Evolutionary conservation across 2,113 vertebrate species (phyloP).

Genomic region (Psittacula cyanocephala): DNA sequence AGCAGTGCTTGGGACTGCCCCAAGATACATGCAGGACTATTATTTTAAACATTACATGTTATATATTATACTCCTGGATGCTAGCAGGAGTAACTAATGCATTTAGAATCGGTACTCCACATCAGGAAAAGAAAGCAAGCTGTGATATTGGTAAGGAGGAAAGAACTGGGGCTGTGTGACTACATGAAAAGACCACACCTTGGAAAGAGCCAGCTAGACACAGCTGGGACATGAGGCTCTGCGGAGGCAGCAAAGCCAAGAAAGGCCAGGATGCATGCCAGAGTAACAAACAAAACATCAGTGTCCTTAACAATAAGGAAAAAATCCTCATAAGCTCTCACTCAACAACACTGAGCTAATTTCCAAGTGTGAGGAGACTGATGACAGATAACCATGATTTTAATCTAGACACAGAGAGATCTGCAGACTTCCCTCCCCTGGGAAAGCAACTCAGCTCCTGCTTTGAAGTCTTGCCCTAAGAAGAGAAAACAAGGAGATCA

Average conservation of each 20-base stretch:
- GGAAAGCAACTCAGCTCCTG: not conserved
- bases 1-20: not conserved
- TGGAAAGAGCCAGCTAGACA: not conserved
- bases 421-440: not conserved
- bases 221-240: not conserved
- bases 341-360: not conserved
- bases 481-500: not conserved
- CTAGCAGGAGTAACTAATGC: not conserved
- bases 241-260: not conserved
- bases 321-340: not conserved
- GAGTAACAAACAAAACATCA: not conserved
- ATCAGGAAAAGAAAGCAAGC: not conserved
- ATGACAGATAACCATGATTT: not conserved
- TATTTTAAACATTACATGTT: not conserved
- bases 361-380: not conserved
- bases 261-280: not conserved
- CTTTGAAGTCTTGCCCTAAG: slow-evolving; percentile 21
- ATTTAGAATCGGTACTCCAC: not conserved
- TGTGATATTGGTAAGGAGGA: not conserved
- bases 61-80: not conserved
- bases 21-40: not conserved
- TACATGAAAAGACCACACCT: not conserved
- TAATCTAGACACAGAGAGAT: not conserved
- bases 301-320: not conserved
- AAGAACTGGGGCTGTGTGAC: not conserved